Evolutionary conservation across 2,113 vertebrate species (phyloP).

Genomic region (Mystacornis crossleyi): DNA sequence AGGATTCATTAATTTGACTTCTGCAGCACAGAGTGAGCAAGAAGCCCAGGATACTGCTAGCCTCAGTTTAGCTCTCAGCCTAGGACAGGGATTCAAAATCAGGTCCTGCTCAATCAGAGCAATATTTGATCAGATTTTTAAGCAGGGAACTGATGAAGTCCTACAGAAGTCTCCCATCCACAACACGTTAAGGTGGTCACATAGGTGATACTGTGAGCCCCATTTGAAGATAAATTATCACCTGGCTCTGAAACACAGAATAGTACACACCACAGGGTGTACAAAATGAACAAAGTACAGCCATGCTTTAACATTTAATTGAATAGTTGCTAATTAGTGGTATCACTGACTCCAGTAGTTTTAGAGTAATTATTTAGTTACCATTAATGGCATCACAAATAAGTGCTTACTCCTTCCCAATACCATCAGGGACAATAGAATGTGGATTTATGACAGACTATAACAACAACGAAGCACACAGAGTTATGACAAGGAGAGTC

Average conservation of each 20-base stretch:
- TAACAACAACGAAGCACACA: neutral
- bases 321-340: neutral
- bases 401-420: neutral
- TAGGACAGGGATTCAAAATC: neutral
- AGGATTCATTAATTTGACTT: neutral
- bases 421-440: neutral
- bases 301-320: neutral
- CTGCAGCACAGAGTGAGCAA: neutral
- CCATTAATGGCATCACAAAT: neutral
- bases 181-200: neutral
- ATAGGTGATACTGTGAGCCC: neutral
- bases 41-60: neutral
- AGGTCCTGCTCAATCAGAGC: neutral
- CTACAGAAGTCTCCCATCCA: neutral
- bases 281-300: neutral
- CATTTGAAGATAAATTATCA: neutral
- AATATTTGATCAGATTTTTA: neutral
- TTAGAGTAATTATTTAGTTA: neutral
- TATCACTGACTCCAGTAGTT: neutral
- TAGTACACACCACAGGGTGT: fast-evolving
- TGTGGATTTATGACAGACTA: neutral
- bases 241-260: neutral
- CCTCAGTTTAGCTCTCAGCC: neutral
- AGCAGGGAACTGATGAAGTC: neutral
- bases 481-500: neutral